Percentiles rank a stretch among this genome's conserved stretches.
Evolutionary conservation across 2,888 invertebrate species (phyloP).

Genomic region (Ellobium chinense): DNA sequence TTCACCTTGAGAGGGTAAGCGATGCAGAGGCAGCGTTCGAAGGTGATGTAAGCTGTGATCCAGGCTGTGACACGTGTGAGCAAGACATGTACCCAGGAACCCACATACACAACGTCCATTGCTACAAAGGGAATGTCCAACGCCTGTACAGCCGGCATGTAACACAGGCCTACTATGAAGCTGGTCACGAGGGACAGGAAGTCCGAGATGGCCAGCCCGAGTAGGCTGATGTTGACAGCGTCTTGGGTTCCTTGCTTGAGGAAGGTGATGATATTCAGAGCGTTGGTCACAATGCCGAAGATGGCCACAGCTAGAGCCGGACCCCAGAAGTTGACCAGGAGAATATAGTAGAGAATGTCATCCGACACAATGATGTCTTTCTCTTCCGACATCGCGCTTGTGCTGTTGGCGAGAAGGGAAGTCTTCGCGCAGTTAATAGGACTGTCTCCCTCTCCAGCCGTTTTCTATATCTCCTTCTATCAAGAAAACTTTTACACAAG

Average conservation of each 20-base stretch:
- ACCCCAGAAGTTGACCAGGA: constrained; percentile 22
- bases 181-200: neutral
- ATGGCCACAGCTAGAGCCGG: neutral
- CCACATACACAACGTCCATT: constrained; percentile 5
- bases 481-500: too few relatives aligned
- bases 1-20: constrained; percentile 20
- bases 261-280: constrained; percentile 6
- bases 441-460: too few relatives aligned
- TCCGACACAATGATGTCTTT: neutral
- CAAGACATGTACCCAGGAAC: constrained; percentile 22
- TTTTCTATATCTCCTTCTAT: too few relatives aligned
- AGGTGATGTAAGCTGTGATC: constrained; percentile 29
- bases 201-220: constrained; percentile 23
- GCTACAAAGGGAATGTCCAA: constrained; percentile 11
- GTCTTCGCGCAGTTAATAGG: too few relatives aligned
- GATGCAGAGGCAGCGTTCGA: constrained; percentile 27
- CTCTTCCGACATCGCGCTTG: too few relatives aligned
- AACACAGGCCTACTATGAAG: constrained; percentile 7
- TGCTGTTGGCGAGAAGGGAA: too few relatives aligned
- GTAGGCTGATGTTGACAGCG: constrained; percentile 15
- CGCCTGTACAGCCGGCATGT: neutral
- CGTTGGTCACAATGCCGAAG: constrained; percentile 20
- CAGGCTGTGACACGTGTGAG: constrained; percentile 21
- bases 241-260: constrained; percentile 11
- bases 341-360: neutral